These are phyloP conservation scores for Chaenocephalus aceratus DNA, from an alignment of 2,113 vertebrate genomes.

Conservation along the genomic window DNA sequence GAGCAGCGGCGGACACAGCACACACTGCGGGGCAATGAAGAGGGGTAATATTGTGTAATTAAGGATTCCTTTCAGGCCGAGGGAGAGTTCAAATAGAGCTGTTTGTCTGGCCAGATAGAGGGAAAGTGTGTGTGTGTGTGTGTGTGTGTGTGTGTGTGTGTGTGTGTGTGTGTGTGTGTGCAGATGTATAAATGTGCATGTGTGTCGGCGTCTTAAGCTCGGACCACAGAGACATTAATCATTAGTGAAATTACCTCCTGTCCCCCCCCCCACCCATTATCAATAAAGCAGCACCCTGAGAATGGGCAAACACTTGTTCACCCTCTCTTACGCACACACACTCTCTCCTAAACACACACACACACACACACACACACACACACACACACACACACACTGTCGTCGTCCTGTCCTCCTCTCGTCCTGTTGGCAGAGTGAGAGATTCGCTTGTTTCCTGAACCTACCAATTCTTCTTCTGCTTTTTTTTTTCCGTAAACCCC, in stretches of 20 bases:
- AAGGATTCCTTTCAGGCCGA: constrained; percentile 99
- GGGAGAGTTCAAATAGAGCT: constrained; percentile 99
- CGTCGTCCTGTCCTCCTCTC: constrained; percentile 89
- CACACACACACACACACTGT: constrained; percentile 49
- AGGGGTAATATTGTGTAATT: constrained; percentile 99
- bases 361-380: neutral
- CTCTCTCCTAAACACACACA: neutral
- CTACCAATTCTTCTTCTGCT: constrained; percentile 59
- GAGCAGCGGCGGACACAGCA: constrained; percentile 79
- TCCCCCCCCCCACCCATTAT: constrained; percentile 90
- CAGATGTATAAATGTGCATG: constrained; percentile 64
- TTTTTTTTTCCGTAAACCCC: constrained; percentile 86
- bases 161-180: constrained; percentile 85
- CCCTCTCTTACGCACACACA: constrained; percentile 35
- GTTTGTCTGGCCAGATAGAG: constrained; percentile 90
- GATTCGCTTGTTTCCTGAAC: constrained; percentile 72
- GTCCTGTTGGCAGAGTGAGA: constrained; percentile 93
- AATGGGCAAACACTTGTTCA: constrained; percentile 95
- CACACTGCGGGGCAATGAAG: constrained; percentile 92
- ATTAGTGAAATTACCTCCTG: constrained; percentile 98
- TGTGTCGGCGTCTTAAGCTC: constrained; percentile 94
- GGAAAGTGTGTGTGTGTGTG: constrained; percentile 88
- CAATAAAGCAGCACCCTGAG: constrained; percentile 97
- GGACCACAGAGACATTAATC: constrained; percentile 96
- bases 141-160: no score